Evolutionary conservation across 2,888 invertebrate species (phyloP), one percentile per base, ranked within the genome.

Genomic region (Aphidius colemani): DNA sequence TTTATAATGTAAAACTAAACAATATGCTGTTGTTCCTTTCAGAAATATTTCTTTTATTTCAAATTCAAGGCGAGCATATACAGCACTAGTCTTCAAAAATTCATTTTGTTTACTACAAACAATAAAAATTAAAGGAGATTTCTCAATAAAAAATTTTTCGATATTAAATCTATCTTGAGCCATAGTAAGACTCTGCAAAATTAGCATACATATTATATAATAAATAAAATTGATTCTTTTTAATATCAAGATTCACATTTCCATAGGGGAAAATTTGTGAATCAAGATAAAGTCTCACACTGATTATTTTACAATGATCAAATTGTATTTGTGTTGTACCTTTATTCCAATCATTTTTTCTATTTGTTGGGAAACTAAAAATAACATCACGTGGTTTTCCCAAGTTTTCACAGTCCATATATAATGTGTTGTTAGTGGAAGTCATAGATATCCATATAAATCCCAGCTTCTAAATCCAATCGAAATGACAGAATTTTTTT

Each of bases 401-500:
- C 7, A 53, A 13, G 57, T 57, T 43, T 63, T 63, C 3, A 63
- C 51, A 9, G 57, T 30, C 57, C 46, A 61, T 7, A 61, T 13
- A 11, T 55, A 9, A 30, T 61, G 45, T 4, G 48, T 48, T 2
- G 56, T 50, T 13, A 2, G 1, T 10, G 7, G 49, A 2, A 18
- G 3, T 2, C 2, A 3, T 18, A 3, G 18, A 18, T 50, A 50
- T 18, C 7, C 50, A 18, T 53, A 53, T 40, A 53, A 40, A 39
- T 53, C 53, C 53, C 53, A 53, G 18, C 39, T 39, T 3, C 30
- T 8, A 30, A 53, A 53, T 9, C 10, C n/a, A 30, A 53, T 53
- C n/a, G 53, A 53, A 10, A 53, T 53, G 1, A 45, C 53, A 30
- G 63, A 46, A 5, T 43, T 8, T 43, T 48, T n/a, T n/a, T n/a